phyloP scores from a whole-genome alignment of 1,140 invertebrate species.

The Scaptomyza hsui region DNA sequence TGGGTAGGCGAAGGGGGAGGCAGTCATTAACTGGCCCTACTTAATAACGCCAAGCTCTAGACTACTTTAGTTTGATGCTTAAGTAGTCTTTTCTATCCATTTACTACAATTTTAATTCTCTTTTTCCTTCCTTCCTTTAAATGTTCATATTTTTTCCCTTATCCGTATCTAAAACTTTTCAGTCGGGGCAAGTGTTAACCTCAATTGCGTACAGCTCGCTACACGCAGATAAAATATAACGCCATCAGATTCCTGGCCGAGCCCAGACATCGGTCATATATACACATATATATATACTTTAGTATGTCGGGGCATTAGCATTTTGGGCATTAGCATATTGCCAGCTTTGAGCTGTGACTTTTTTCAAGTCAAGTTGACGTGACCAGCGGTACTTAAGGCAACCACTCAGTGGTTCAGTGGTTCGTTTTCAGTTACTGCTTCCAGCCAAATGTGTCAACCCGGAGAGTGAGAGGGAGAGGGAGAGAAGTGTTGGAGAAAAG shows the following conservation, averaged over 20 bases:
- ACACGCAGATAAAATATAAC: slow-evolving; percentile 61
- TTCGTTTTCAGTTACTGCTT: slow-evolving; percentile 18
- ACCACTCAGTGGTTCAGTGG: slow-evolving; percentile 15
- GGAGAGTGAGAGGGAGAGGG: neutral
- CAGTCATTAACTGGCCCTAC: neutral
- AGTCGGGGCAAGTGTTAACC: slow-evolving; percentile 60
- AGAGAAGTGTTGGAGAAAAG: neutral
- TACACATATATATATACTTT: too few relatives aligned
- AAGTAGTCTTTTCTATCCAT: too few relatives aligned
- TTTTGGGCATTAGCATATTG: slow-evolving; percentile 34
- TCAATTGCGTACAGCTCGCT: slow-evolving; percentile 63
- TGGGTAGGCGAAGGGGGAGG: neutral
- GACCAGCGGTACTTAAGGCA: slow-evolving; percentile 69
- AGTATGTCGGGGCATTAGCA: slow-evolving; percentile 32
- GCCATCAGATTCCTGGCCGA: slow-evolving; percentile 38
- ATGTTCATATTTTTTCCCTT: neutral
- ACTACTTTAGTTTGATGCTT: neutral
- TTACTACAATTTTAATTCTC: too few relatives aligned
- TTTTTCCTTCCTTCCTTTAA: too few relatives aligned
- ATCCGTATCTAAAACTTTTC: slow-evolving; percentile 5
- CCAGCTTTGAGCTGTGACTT: slow-evolving; percentile 16
- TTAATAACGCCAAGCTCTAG: neutral
- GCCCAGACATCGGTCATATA: slow-evolving; percentile 49
- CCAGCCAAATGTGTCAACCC: slow-evolving; percentile 36
- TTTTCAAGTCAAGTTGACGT: slow-evolving; percentile 42